Evolutionary conservation across 2,888 invertebrate species (phyloP).

Genomic region (Trypoxylon attenuatum): DNA sequence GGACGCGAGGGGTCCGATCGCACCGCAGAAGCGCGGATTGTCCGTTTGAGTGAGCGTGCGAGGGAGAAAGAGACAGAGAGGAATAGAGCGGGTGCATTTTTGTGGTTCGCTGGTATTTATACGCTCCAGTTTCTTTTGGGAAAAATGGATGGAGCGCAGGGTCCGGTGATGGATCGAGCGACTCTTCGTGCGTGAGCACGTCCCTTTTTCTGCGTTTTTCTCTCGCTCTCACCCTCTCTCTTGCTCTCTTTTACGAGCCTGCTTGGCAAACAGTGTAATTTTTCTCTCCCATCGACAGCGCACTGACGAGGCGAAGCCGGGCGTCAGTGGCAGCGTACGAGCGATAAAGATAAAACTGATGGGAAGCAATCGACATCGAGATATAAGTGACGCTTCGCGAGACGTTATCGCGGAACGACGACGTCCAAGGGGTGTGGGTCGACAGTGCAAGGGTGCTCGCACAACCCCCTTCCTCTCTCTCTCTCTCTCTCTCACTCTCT

Average conservation of each 20-base stretch:
- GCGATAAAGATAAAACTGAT: constrained; percentile 46
- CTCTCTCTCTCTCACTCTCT: no score
- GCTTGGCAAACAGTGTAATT: constrained; percentile 29
- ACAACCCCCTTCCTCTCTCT: no score
- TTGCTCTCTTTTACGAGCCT: neutral
- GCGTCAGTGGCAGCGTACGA: no score
- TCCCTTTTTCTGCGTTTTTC: no score
- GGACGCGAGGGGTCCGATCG: no score
- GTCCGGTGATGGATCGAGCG: neutral
- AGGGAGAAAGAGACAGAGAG: no score
- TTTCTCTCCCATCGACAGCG: constrained; percentile 24
- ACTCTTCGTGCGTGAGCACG: neutral
- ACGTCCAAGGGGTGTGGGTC: neutral
- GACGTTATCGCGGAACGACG: constrained; percentile 47
- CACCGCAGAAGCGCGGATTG: no score
- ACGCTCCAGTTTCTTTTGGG: neutral
- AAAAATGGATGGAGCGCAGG: neutral
- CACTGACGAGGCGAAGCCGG: constrained; percentile 30
- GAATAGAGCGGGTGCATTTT: no score
- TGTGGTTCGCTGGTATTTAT: no score
- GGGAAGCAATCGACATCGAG: constrained; percentile 39
- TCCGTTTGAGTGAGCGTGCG: no score
- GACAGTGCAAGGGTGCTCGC: neutral
- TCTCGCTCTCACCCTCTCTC: neutral
- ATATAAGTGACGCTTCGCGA: constrained; percentile 35